Evolutionary conservation across 2,113 vertebrate species (phyloP).

Genomic region (Melanerpes formicivorus): DNA sequence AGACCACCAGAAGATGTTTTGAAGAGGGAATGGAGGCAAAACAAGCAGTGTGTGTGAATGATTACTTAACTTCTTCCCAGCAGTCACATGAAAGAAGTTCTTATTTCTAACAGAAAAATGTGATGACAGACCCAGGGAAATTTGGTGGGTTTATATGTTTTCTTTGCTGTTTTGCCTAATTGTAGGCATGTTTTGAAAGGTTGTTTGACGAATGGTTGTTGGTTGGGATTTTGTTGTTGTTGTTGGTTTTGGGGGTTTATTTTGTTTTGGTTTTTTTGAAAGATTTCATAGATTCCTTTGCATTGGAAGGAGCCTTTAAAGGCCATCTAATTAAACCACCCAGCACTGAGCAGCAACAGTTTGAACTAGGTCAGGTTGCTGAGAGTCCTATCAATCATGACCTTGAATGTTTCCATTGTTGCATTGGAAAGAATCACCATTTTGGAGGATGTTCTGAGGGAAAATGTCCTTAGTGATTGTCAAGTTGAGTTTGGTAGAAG

Average conservation of each 20-base stretch:
- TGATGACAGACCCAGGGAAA: neutral
- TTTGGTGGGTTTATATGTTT: neutral
- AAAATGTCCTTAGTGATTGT: neutral
- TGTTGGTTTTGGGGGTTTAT: no score
- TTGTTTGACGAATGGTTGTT: neutral
- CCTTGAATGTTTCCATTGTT: neutral
- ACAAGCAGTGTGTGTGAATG: neutral
- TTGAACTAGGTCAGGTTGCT: neutral
- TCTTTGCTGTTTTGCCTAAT: neutral
- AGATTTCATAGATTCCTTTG: neutral
- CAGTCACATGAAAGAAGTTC: neutral
- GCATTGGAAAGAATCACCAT: neutral
- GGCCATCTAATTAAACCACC: neutral
- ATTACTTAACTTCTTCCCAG: constrained; percentile 9
- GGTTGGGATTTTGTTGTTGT: neutral
- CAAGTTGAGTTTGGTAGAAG: neutral
- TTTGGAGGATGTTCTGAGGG: neutral
- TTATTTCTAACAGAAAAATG: neutral
- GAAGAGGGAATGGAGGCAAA: neutral
- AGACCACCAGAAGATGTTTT: constrained; percentile 13
- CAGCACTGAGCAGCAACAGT: neutral
- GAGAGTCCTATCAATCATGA: neutral
- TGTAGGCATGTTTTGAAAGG: neutral
- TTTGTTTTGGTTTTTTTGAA: neutral
- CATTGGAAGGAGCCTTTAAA: neutral